Evolutionary conservation across 2,888 invertebrate species (phyloP), one percentile per base, ranked within the genome.

Genomic region (Xestobium rufovillosum): DNA sequence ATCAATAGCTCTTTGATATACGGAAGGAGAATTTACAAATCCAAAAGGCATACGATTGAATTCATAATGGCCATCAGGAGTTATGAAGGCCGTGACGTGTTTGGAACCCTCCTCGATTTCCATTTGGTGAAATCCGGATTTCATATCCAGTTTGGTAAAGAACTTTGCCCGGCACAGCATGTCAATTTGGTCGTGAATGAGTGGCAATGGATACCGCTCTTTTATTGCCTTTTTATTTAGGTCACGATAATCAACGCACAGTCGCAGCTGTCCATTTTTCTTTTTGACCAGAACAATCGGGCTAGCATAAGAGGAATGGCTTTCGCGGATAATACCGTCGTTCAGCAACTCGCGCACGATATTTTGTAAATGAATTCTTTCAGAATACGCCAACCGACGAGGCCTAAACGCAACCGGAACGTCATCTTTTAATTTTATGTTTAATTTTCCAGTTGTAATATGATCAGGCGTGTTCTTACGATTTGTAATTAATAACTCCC

Each of bases 291-390:
- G 26, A 1, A 51, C 50, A 4, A 52, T 40, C 4, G 42, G 48
- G 25, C 44, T 43, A 8, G 49, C 47, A 30, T 35, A 53, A n/a
- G 51, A 45, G 1, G 53, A 52, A 19, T 33, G 31, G 34, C 51
- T 45, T 26, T 47, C 44, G 28, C 42, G 39, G n/a, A 53, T 42
- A 16, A 52, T 42, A 2, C 42, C 44, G 3, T 49, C 44, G 8
- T 44, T 31, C 14, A 48, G 34, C 12, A 45, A 36, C 26, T 47
- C 41, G 14, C 25, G 11, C 41, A 38, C 40, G 32, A 52, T 42
- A 39, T 31, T 26, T 42, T 34, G 38, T 14, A 52, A 43, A 34
- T 42, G 36, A 14, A 39, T 34, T 29, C 36, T 36, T 40, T 52
- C 47, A 2, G 37, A 36, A 26, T 28, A 34, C 10, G 49, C 31